Evolutionary conservation across 2,888 invertebrate species (phyloP).

Genomic region (Pammene fasciana): DNA sequence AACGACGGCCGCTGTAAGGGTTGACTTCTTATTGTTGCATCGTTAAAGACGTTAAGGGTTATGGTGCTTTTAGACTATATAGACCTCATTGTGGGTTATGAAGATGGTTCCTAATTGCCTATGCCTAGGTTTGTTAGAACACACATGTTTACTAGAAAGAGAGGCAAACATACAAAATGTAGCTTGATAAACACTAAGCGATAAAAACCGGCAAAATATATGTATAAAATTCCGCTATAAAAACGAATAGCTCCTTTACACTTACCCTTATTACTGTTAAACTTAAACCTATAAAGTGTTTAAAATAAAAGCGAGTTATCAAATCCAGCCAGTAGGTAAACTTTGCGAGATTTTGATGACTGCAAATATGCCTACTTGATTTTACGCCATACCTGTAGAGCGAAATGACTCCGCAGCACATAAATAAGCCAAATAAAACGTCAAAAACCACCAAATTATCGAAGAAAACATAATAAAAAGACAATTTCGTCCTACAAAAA

Average conservation of each 20-base stretch:
- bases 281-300: no score
- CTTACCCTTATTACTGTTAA: no score
- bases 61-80: no score
- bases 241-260: no score
- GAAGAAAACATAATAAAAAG: conserved; percentile 40
- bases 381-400: not conserved
- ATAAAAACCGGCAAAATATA: no score
- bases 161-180: no score
- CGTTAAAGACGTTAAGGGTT: not conserved
- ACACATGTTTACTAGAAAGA: no score
- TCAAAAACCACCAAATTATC: conserved; percentile 34
- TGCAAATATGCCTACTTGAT: not conserved
- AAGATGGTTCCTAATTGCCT: no score
- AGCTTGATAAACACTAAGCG: no score
- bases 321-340: not conserved
- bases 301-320: not conserved
- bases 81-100: no score
- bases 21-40: not conserved
- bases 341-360: not conserved
- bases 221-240: no score
- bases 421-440: conserved; percentile 38
- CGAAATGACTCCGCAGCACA: conserved; percentile 4
- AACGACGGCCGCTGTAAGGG: not conserved
- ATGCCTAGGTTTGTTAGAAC: no score
- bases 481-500: conserved; percentile 50